Evolutionary conservation across 2,888 invertebrate species (phyloP), one percentile per base, ranked within the genome.

Genomic region (Luperina nickerlii): DNA sequence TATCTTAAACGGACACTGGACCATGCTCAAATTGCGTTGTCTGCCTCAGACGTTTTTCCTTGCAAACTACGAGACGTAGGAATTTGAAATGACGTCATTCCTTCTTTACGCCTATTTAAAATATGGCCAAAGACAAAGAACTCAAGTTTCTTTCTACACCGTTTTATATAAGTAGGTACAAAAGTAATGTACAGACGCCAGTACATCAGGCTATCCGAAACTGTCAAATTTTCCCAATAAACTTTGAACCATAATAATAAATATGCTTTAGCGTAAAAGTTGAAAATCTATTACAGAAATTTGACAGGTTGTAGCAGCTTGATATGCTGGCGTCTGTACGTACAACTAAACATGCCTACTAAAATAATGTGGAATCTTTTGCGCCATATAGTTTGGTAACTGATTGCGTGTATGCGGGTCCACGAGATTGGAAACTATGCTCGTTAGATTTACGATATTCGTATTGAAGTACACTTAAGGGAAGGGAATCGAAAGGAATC

Each of bases 401-500:
- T 87, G 66, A 87, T 83, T 79, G 27, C 76, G 20, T 32, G 63
- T 24, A 87, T 87, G 87, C 85, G 85, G 84, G 87, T 38, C 9
- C n/a, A 20, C 20, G 65, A 74, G 74, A 74, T 87, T 63, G 48
- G 73, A 66, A 74, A 63, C 71, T 62, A 71, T 69, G 72, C 27
- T n/a, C n/a, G 42, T 78, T 70, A 48, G 8, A 86, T 70, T 76
- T 74, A 76, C 57, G 15, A 74, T 32, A 5, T 38, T 48, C 42
- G 24, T 2, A 42, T 54, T 66, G n/a, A 27, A 38, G 13, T n/a
- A 79, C n/a, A 3, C n/a, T 18, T 60, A 62, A 13, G 54, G 2
- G 38, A 38, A 54, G 18, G 4, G 9, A 60, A 54, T 24, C 4
- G 11, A 60, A 65, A n/a, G n/a, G 2, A 48, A 72, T 0, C 1